Base-by-base conservation (phyloP, 1,140 invertebrate species). In the Drosophila trapezifrons region DNA sequence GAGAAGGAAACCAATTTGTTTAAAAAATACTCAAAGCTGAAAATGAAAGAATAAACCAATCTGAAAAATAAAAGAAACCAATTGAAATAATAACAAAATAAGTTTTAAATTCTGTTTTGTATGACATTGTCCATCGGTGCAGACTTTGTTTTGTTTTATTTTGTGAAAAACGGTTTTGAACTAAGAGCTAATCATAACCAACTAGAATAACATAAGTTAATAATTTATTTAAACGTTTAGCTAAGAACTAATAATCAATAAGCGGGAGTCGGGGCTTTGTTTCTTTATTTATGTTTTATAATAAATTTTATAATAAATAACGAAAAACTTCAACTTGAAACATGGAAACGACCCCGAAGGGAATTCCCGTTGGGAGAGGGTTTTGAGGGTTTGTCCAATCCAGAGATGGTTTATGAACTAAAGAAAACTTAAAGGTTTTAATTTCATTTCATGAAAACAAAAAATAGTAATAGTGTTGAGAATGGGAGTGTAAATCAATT, bases 241-340 rank as follows among this genome's bases (percentile, higher is more conserved):
- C 81, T 79, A 82, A 78, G 52, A 75, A 77, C 72, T 90, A 91
- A 91, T 85, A 76, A 82, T 80, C 70, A 89, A 89, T 80, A 62
- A 76, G 54, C 46, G 51, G 72, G 80, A 70, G 70, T 69, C 27
- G 72, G 69, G 47, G 60, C 46, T 54, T 52, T 63, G 49, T 49
- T 72, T 62, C 56, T 15, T 47, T 49, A 4, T 20, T 35, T 18
- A 18, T 52, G n/a, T 37, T 38, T 35, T 35, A 35, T 52, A 52
- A 52, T 52, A 52, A 32, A 52, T 72, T 51, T 62, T 55, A 84
- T 72, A 91, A 90, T 89, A 86, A 90, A 90, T 90, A 90, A 90
- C 82, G 84, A 79, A 86, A 90, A 86, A 89, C 82, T 90, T 86
- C 62, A 90, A 90, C 86, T 90, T 84, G 78, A 81, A 86, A 85